phyloP scores from a whole-genome alignment of 2,113 vertebrate species.

The Mormyrus iriodes region DNA sequence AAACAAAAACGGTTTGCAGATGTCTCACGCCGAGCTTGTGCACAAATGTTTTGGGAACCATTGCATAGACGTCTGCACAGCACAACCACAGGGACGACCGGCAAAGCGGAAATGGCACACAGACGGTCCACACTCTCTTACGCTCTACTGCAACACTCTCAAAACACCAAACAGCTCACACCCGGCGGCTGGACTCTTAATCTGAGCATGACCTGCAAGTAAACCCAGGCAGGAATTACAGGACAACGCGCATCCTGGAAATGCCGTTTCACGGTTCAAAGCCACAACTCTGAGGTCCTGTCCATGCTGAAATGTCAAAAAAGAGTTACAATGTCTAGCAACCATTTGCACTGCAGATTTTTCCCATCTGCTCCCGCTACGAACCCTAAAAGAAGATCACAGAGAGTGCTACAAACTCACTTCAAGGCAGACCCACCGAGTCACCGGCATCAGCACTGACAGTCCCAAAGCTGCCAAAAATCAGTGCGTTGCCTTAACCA shows the following conservation, averaged over 20 bases:
- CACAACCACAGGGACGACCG: not conserved
- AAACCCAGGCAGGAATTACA: not conserved
- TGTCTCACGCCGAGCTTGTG: not conserved
- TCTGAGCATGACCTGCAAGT: conserved; percentile 9
- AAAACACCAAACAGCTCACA: not conserved
- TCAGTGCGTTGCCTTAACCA: not conserved
- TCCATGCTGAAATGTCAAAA: not conserved
- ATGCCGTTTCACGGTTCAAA: not conserved
- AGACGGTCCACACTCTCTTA: not conserved
- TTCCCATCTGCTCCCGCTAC: not conserved
- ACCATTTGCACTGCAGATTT: not conserved
- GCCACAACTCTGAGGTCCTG: not conserved
- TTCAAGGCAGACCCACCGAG: not conserved
- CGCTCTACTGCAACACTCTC: not conserved
- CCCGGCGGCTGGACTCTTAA: not conserved
- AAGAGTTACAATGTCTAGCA: not conserved
- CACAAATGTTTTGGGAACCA: not conserved
- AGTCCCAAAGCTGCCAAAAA: not conserved
- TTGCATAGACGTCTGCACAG: not conserved
- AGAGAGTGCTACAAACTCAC: not conserved
- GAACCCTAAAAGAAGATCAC: not conserved
- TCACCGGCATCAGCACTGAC: not conserved
- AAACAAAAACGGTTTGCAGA: not conserved
- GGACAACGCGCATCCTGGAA: not conserved
- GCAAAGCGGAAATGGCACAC: not conserved